phyloP scores from a whole-genome alignment of 2,797 vertebrate species.

The Rhinoraja longicauda region DNA sequence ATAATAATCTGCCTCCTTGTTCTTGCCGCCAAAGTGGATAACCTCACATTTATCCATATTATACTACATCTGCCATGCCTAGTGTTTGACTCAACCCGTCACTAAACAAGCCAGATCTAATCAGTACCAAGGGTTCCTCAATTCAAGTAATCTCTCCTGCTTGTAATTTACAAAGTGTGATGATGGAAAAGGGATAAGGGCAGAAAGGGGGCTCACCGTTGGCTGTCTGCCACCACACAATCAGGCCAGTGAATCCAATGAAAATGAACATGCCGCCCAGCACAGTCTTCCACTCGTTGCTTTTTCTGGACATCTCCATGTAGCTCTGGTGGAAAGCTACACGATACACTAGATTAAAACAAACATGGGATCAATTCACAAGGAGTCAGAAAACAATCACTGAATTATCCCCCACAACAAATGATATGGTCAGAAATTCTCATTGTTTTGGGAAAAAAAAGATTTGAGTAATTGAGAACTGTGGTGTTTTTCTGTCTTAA shows the following conservation, averaged over 20 bases:
- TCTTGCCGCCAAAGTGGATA: no score
- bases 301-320: conserved; percentile 64
- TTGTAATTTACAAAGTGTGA: background rate
- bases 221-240: conserved; percentile 68
- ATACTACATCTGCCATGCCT: no score
- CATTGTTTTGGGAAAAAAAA: background rate
- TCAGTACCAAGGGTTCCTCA: background rate
- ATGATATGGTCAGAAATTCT: background rate
- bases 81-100: background rate
- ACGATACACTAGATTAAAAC: conserved; percentile 64
- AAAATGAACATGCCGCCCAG: conserved; percentile 63
- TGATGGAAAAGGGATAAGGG: background rate
- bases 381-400: no score
- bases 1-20: no score
- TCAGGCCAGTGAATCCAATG: conserved; percentile 67
- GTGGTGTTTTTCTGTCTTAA: no score
- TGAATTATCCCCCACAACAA: background rate
- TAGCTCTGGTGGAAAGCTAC: conserved; percentile 64
- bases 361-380: no score
- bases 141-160: no score
- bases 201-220: conserved; percentile 56
- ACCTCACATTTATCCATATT: no score
- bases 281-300: conserved; percentile 72
- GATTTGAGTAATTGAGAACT: background rate
- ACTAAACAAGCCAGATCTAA: background rate